Conservation (phyloP, 2,888 invertebrate species). For the Rhagonycha fulva region DNA sequence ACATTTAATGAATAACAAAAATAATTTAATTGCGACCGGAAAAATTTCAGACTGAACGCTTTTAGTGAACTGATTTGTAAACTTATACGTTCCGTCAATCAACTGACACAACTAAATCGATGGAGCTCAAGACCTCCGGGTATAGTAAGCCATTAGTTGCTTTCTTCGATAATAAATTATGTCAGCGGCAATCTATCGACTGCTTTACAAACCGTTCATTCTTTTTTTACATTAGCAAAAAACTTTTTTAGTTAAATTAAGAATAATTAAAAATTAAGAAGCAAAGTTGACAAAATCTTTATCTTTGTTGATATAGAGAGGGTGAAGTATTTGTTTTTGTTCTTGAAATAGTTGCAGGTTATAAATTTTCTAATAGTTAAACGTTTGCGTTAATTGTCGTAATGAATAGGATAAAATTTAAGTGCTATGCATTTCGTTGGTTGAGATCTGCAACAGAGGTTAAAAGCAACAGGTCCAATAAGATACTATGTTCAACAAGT, state of each 20-base stretch:
- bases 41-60: not conserved
- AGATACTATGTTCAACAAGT: slow-evolving; percentile 19
- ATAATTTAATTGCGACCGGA: not conserved
- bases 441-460: slow-evolving; percentile 7
- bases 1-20: not conserved
- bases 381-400: not conserved
- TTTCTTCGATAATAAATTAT: slow-evolving; percentile 17
- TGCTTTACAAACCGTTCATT: not conserved
- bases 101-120: slow-evolving; percentile 12
- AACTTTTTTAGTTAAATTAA: not conserved
- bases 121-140: slow-evolving; percentile 20
- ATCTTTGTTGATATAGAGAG: too few relatives aligned
- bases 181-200: slow-evolving; percentile 8
- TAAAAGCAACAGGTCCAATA: slow-evolving; percentile 19
- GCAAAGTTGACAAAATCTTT: too few relatives aligned
- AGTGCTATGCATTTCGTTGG: slow-evolving; percentile 5
- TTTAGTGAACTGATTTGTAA: slow-evolving; percentile 9
- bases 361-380: too few relatives aligned
- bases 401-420: not conserved
- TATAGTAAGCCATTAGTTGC: slow-evolving; percentile 16
- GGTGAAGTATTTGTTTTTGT: too few relatives aligned
- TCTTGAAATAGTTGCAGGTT: too few relatives aligned
- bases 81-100: slow-evolving; percentile 17
- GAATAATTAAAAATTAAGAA: not conserved
- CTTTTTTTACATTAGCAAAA: not conserved